phyloP scores from a whole-genome alignment of 2,113 vertebrate genomes.

The Columba janthina region DNA sequence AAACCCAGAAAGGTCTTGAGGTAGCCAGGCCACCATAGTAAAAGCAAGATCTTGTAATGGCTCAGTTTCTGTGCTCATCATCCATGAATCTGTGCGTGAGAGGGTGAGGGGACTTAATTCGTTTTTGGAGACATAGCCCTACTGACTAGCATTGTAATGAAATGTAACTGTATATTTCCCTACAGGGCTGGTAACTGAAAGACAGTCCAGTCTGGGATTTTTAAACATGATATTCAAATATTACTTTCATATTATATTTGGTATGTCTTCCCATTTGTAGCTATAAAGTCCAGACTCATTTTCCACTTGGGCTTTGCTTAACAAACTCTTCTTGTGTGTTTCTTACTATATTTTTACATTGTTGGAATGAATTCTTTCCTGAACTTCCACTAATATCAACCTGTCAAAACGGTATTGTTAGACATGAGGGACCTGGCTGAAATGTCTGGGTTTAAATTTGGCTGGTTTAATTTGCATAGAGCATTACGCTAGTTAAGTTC shows the following conservation, averaged over 20 bases:
- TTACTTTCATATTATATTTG: constrained; percentile 37
- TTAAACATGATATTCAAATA: constrained; percentile 39
- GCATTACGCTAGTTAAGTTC: neutral
- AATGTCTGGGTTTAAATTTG: neutral
- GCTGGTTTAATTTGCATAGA: neutral
- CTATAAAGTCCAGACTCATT: constrained; percentile 2
- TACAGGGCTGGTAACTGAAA: neutral
- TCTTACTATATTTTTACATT: neutral
- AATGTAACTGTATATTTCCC: constrained; percentile 41
- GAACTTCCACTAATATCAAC: neutral
- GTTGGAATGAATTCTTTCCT: neutral
- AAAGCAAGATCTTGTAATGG: neutral
- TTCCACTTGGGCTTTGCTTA: constrained; percentile 13
- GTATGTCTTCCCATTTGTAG: constrained; percentile 3
- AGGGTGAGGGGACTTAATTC: neutral
- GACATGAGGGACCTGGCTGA: neutral
- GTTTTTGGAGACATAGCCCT: neutral
- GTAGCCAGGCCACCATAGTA: neutral
- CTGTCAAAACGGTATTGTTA: neutral
- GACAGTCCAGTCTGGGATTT: constrained; percentile 10
- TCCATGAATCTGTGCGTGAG: neutral
- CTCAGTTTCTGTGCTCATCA: neutral
- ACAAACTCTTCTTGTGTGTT: neutral
- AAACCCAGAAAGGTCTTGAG: neutral
- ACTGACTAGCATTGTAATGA: neutral